phyloP scores from a whole-genome alignment of 2,113 vertebrate species.

The Lagopus leucura region DNA sequence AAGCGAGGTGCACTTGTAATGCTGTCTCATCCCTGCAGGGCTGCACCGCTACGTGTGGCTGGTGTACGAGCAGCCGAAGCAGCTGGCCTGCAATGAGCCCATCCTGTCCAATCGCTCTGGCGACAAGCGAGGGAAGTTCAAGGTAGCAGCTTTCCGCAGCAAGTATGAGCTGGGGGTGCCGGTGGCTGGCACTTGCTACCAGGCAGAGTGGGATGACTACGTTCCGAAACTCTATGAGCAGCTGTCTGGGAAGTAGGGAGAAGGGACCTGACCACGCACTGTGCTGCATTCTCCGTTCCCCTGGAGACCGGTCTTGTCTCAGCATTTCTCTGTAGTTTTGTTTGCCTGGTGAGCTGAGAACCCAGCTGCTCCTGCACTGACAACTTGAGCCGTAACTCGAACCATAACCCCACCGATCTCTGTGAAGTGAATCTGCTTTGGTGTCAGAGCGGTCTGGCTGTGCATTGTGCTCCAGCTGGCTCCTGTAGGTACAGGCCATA shows the following conservation, averaged over 20 bases:
- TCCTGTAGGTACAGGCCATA: accelerated
- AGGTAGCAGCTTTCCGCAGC: slow-evolving; percentile 86
- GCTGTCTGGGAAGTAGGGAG: slow-evolving; percentile 86
- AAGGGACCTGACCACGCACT: accelerated
- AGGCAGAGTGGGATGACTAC: slow-evolving; percentile 95
- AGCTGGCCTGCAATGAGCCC: slow-evolving; percentile 82
- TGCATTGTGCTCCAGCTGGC: neutral
- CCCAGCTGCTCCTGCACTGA: neutral
- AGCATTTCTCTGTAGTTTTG: neutral
- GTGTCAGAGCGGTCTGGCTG: neutral
- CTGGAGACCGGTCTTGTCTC: accelerated
- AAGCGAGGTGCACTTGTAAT: accelerated
- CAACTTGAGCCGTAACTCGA: neutral
- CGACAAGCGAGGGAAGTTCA: slow-evolving; percentile 89
- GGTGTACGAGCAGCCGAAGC: slow-evolving; percentile 88
- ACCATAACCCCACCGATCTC: neutral
- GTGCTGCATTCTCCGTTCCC: neutral
- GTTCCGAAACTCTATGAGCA: slow-evolving; percentile 95
- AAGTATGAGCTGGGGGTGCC: slow-evolving; percentile 87
- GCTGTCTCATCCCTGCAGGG: slow-evolving; percentile 68
- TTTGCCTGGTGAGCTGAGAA: neutral
- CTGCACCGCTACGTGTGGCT: slow-evolving; percentile 97
- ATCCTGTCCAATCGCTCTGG: slow-evolving; percentile 89
- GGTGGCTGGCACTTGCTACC: slow-evolving; percentile 91
- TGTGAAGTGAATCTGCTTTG: neutral